Percentiles rank a stretch among this genome's conserved stretches.
Evolutionary conservation across 2,797 vertebrate genomes (phyloP).

Genomic region (Hydrocynus forskahlii): DNA sequence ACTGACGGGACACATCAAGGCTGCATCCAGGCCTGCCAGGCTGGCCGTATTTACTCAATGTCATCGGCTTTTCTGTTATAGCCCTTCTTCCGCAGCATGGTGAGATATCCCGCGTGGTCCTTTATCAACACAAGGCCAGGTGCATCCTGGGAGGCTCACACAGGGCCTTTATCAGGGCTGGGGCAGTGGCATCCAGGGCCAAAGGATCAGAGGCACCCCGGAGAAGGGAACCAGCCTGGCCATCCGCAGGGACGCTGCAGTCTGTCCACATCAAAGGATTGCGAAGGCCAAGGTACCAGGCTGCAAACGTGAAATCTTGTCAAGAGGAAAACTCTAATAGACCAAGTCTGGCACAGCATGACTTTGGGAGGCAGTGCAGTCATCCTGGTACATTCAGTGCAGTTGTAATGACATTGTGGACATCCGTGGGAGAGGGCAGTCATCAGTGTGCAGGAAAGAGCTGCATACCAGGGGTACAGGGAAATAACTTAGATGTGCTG

Average conservation of each 20-base stretch:
- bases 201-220: constrained; percentile 55
- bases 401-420: constrained; percentile 45
- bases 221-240: constrained; percentile 67
- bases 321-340: constrained; percentile 49
- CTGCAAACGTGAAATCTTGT: constrained; percentile 57
- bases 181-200: constrained; percentile 50
- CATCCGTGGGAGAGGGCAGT: constrained; percentile 32
- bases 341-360: constrained; percentile 39
- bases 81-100: constrained; percentile 61
- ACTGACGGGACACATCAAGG: constrained; percentile 61
- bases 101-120: constrained; percentile 68
- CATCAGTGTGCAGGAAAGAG: constrained; percentile 29
- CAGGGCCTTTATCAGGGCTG: constrained; percentile 73
- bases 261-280: constrained; percentile 75
- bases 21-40: constrained; percentile 44
- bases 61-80: constrained; percentile 51
- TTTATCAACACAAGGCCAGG: constrained; percentile 82
- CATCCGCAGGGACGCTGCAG: constrained; percentile 65
- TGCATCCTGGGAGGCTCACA: constrained; percentile 76
- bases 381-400: constrained; percentile 30
- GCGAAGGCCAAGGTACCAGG: constrained; percentile 60
- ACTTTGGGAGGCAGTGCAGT: constrained; percentile 25
- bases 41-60: constrained; percentile 50
- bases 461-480: constrained; percentile 7
- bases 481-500: constrained; percentile 41